Evolutionary conservation across 1,140 invertebrate genomes (phyloP), one percentile per base, ranked within the genome.

Genomic region (Plectrocnemia conspersa): DNA sequence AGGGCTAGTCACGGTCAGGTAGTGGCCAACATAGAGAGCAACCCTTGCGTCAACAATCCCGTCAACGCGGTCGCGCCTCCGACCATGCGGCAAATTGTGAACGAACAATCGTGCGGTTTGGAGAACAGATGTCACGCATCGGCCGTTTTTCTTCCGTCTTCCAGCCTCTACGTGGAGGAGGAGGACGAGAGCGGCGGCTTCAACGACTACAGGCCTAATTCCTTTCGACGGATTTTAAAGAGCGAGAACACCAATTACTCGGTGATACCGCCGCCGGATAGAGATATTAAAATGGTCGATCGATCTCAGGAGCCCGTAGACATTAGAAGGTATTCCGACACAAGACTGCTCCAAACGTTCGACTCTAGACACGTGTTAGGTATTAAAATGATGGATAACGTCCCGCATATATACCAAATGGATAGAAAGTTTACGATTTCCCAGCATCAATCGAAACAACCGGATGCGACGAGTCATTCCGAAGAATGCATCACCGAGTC

Each of bases 1-100:
- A 42, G 59, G 52, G 59, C 50, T n/a, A 57, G 66, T 2, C 59
- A 61, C 24, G 61, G 62, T 1, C 76, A 79, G 64, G 77, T 81
- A 16, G 76, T 80, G 2, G 79, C 81, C 15, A 80, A 80, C 63
- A 81, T 81, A 53, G 81, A 83, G 65, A 74, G 74, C 24, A 76
- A 77, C 61, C 76, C 79, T 44, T 67, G 67, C 45, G 55, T 36
- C 15, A 61, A 46, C 29, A 55, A 33, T 22, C 70, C 73, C 33
- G 41, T 64, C 64, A 48, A 68, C 67, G 47, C 27, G 64, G 33
- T 11, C 23, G 48, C 36, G 4, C 40, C 27, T 9, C 47, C 35
- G 2, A 16, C 44, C 6, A 32, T 41, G 9, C 29, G 59, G 22
- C 54, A 50, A 13, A 63, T 53, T 60, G 57, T 19, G 65, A 68